Conservation (phyloP, 2,888 invertebrate genomes). For the Hydrotaea cyrtoneurina region DNA sequence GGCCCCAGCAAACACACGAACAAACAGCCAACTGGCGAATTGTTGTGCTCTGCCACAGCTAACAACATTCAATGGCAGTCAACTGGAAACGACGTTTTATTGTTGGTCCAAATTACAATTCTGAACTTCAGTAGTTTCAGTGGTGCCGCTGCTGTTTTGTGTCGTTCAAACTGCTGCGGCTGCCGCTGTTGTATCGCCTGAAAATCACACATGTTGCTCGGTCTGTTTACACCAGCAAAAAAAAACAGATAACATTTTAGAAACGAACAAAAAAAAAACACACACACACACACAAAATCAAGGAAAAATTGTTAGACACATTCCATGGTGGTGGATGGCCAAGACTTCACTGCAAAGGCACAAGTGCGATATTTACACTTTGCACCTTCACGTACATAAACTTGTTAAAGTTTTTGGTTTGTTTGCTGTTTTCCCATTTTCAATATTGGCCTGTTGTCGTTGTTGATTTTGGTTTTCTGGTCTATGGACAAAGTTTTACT, state of each 20-base stretch:
- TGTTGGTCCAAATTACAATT: constrained; percentile 29
- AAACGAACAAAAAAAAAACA: neutral
- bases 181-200: constrained; percentile 29
- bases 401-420: constrained; percentile 53
- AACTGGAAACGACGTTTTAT: constrained; percentile 52
- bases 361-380: constrained; percentile 67
- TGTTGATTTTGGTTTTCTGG: constrained; percentile 32
- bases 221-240: constrained; percentile 25
- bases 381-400: constrained; percentile 67
- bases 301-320: no score
- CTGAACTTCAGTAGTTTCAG: constrained; percentile 25
- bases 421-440: constrained; percentile 29
- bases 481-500: constrained; percentile 40
- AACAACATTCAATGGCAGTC: constrained; percentile 46
- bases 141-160: constrained; percentile 17
- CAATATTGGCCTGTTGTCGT: constrained; percentile 38
- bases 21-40: constrained; percentile 45
- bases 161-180: constrained; percentile 35
- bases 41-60: constrained; percentile 52
- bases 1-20: neutral
- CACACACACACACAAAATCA: no score
- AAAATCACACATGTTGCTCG: constrained; percentile 51
- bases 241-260: constrained; percentile 23
- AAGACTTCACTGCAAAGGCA: constrained; percentile 31
- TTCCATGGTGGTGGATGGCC: neutral